A percentile compares a stretch with the other conserved stretches of the same genome.
Evolutionary conservation across 2,888 invertebrate genomes (phyloP).

Genomic region (Epirrhoe tristata): DNA sequence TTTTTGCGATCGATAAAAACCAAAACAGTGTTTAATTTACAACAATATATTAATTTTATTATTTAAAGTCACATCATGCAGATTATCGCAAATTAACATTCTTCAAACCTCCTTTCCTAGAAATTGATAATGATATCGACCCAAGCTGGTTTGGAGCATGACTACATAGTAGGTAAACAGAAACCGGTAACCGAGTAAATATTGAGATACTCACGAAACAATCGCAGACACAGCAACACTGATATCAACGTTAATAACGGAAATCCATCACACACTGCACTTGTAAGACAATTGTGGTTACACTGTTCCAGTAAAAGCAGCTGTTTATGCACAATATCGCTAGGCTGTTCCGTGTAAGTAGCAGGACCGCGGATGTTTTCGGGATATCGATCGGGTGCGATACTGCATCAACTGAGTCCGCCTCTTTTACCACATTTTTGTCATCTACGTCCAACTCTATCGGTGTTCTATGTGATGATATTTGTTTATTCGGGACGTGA

Average conservation of each 20-base stretch:
- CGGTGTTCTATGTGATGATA: constrained; percentile 52
- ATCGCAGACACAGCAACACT: constrained; percentile 61
- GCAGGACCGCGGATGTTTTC: constrained; percentile 62
- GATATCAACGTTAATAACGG: constrained; percentile 65
- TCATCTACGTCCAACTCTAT: constrained; percentile 41
- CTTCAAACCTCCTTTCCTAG: constrained; percentile 9
- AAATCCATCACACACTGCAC: constrained; percentile 77
- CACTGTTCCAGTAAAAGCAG: constrained; percentile 56
- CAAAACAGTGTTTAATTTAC: not conserved
- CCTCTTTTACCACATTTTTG: constrained; percentile 43
- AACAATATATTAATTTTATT: not conserved
- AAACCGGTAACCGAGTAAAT: constrained; percentile 55
- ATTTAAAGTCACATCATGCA: not conserved
- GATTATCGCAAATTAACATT: constrained; percentile 5
- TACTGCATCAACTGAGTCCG: constrained; percentile 52
- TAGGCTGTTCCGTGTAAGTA: constrained; percentile 59
- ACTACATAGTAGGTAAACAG: constrained; percentile 48
- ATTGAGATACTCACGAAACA: constrained; percentile 61
- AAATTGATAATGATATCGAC: constrained; percentile 34
- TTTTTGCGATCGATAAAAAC: not conserved
- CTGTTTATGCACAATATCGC: constrained; percentile 71
- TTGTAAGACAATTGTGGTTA: constrained; percentile 60
- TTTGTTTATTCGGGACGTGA: constrained; percentile 60
- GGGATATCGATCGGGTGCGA: constrained; percentile 71
- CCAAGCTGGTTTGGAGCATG: constrained; percentile 25